Conservation (phyloP, 2,888 invertebrate species). For the Aspidiotus destructor region DNA sequence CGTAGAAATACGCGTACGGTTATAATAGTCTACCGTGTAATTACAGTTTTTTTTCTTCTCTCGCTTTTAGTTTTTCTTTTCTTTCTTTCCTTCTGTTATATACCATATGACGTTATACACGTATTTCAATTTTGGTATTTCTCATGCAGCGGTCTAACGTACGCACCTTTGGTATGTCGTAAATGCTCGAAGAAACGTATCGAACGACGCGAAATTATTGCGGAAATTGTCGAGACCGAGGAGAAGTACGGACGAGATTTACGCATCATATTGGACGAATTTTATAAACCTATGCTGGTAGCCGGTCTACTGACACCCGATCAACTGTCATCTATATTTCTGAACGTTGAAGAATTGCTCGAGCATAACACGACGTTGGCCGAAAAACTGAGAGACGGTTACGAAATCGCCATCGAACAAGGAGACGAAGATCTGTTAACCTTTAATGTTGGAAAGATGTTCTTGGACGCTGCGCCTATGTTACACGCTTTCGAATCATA, state of each 20-base stretch:
- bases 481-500: slow-evolving; percentile 90
- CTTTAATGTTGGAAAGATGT: slow-evolving; percentile 81
- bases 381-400: slow-evolving; percentile 72
- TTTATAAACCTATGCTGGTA: slow-evolving; percentile 84
- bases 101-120: no score
- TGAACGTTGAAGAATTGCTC: slow-evolving; percentile 84
- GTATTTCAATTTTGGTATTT: background rate
- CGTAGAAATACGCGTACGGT: background rate
- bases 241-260: slow-evolving; percentile 89
- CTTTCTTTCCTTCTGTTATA: no score
- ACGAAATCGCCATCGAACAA: slow-evolving; percentile 61
- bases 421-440: slow-evolving; percentile 66
- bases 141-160: slow-evolving; percentile 51
- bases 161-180: slow-evolving; percentile 70
- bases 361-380: slow-evolving; percentile 78
- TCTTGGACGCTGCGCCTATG: slow-evolving; percentile 85
- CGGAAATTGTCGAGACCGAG: slow-evolving; percentile 92
- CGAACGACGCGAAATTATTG: slow-evolving; percentile 86
- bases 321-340: slow-evolving; percentile 82
- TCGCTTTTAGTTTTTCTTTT: no score
- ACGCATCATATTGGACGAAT: slow-evolving; percentile 84
- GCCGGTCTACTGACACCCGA: slow-evolving; percentile 57
- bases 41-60: no score
- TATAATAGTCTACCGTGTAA: background rate
- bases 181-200: slow-evolving; percentile 79